A percentile compares a stretch with the other conserved stretches of the same genome.
Conservation (phyloP, 2,797 vertebrate genomes). For the Diplodus puntazzo region DNA sequence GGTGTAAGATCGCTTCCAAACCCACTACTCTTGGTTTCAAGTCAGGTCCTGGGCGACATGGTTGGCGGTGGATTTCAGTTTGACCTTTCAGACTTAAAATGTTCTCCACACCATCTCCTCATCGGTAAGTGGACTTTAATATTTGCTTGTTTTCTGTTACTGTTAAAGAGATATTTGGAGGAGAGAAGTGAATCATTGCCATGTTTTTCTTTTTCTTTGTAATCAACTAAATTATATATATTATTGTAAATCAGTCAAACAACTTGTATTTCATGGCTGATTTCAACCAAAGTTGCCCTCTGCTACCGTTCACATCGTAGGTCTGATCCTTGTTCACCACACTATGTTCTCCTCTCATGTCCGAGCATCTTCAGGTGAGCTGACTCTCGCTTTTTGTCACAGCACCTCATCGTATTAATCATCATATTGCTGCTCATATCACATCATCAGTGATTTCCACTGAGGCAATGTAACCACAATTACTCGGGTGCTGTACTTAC, state of each 20-base stretch:
- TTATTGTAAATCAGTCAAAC: neutral
- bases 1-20: conserved; percentile 8
- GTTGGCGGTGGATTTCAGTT: neutral
- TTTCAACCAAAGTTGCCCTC: neutral
- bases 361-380: conserved; percentile 26
- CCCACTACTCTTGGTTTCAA: conserved; percentile 25
- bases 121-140: conserved; percentile 45
- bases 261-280: neutral
- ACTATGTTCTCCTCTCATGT: neutral
- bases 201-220: neutral
- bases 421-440: neutral
- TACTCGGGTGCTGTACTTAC: no score
- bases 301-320: conserved; percentile 40
- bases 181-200: neutral
- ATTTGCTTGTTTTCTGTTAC: neutral
- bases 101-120: conserved; percentile 10
- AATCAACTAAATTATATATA: no score
- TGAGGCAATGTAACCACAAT: no score
- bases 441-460: neutral
- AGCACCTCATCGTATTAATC: neutral
- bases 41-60: conserved; percentile 29
- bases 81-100: neutral
- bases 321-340: conserved; percentile 42
- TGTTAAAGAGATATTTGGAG: neutral
- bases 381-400: neutral